These are phyloP conservation scores for Nephotettix cincticeps DNA, from an alignment of 1,140 invertebrate species.

Conservation along the genomic window DNA sequence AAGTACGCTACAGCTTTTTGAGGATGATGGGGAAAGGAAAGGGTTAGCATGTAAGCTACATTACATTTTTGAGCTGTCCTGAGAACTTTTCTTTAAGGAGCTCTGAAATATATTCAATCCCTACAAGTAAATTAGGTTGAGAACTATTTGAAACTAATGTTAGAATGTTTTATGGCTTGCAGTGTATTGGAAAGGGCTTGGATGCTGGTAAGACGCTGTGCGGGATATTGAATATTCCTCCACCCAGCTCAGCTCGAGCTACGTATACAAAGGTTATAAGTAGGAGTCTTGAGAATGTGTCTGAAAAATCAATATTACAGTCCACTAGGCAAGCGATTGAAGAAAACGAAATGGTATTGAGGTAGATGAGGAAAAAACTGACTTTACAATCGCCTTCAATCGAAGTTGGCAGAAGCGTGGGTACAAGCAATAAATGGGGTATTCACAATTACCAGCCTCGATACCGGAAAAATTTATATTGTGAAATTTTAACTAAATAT, in stretches of 20 bases:
- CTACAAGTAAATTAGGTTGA: too few species aligned
- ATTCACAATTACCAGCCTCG: neutral
- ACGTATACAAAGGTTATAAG: neutral
- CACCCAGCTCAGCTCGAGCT: neutral
- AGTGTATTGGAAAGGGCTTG: constrained; percentile 3
- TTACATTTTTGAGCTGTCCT: too few species aligned
- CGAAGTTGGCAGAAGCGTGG: neutral
- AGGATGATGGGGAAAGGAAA: too few species aligned
- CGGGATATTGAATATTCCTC: neutral
- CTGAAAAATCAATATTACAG: neutral
- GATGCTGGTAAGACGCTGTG: neutral
- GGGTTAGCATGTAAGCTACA: too few species aligned
- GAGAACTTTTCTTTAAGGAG: too few species aligned
- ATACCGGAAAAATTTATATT: neutral
- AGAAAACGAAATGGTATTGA: neutral
- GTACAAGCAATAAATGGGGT: neutral
- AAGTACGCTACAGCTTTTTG: too few species aligned
- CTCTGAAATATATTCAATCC: too few species aligned
- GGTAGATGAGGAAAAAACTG: neutral
- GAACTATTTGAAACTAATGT: constrained; percentile 11
- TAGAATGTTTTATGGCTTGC: constrained; percentile 6
- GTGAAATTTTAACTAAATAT: neutral
- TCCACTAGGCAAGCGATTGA: neutral
- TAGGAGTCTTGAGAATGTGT: neutral
- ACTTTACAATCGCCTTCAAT: neutral